Evolutionary conservation across 1,140 invertebrate genomes (phyloP), one percentile per base, ranked within the genome.

Genomic region (Aphidius gifuensis): DNA sequence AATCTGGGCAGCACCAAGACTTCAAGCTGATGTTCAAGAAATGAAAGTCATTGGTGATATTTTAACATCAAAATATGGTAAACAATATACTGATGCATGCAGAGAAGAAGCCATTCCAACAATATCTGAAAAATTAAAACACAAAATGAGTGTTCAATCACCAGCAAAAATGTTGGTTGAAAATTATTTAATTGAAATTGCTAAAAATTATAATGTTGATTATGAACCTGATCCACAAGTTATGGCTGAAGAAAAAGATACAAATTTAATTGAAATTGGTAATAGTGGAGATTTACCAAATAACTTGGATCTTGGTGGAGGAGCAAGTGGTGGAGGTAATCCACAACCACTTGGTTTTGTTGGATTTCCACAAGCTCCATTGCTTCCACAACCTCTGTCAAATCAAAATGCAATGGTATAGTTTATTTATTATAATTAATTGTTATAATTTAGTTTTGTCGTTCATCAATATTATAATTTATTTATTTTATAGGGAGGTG

Each of bases 131-230:
- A 98, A 98, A 80, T 76, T 99, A 6, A 96, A 97, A 77, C 93
- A 97, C 72, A 99, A 99, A 83, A 83, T 99, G 76, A 90, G 92
- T 46, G 89, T 99, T 4, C 94, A 98, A 72, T 94, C 95, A 48
- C 98, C 98, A 4, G 94, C 96, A 1, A 98, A 97, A 77, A 80
- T 98, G 59, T 82, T 99, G 8, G 92, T 99, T 50, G 98, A 99
- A 77, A 94, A 93, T 72, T 98, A 96, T 82, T 78, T 96, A 23
- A 91, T 96, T 69, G 97, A 98, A 82, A 99, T 99, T 68, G 94
- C 97, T 5, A 97, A 94, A 74, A 94, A 92, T 77, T 96, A 95
- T 72, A 91, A 94, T 78, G 87, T 98, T 51, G 86, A 89, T 51
- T 98, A 97, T 78, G 90, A 92, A 67, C 94, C 96, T 16, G 95